These are phyloP conservation scores for Cactoblastis cactorum DNA, from an alignment of 2,888 invertebrate species.

Conservation along the genomic window DNA sequence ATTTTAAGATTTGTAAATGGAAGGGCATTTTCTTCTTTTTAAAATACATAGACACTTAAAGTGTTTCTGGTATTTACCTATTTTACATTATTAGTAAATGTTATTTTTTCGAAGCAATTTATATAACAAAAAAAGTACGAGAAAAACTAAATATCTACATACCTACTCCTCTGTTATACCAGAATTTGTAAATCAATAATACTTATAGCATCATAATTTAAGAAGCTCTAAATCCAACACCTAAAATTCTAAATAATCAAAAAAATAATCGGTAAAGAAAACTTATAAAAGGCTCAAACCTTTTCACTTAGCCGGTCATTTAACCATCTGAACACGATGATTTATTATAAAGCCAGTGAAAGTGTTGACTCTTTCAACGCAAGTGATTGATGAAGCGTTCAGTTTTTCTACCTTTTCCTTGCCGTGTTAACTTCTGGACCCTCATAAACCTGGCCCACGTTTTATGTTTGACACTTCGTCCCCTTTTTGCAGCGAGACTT, in stretches of 20 bases:
- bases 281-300: background rate
- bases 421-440: background rate
- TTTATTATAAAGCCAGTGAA: slow-evolving; percentile 57
- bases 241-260: background rate
- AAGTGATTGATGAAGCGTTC: slow-evolving; percentile 59
- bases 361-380: slow-evolving; percentile 53
- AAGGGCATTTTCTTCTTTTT: no score
- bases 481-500: background rate
- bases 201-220: no score
- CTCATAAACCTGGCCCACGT: background rate
- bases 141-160: no score
- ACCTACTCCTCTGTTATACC: no score
- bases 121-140: no score
- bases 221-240: background rate
- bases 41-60: no score
- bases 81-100: no score
- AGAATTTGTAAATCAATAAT: no score
- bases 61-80: no score
- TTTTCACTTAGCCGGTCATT: slow-evolving; percentile 1
- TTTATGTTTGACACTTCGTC: background rate
- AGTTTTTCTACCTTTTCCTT: slow-evolving; percentile 34
- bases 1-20: no score
- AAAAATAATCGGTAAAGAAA: background rate
- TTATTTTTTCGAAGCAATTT: no score
- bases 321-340: slow-evolving; percentile 28